Conservation (phyloP, 2,113 vertebrate species). For the Pteruthius melanotis region DNA sequence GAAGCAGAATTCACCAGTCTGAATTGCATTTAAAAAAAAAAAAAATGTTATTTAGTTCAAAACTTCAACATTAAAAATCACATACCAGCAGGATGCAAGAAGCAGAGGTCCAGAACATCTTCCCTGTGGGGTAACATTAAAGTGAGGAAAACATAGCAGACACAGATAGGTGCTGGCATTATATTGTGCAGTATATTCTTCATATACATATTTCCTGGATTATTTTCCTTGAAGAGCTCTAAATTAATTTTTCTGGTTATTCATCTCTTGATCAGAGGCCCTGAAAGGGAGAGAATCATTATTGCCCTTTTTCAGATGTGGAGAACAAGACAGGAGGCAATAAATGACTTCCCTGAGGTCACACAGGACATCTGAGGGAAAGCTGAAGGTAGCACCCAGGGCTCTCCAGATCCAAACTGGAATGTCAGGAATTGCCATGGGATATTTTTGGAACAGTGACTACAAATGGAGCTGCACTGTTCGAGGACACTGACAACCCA, state of each 20-base stretch:
- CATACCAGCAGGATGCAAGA: not conserved
- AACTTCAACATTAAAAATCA: not conserved
- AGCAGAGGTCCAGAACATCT: not conserved
- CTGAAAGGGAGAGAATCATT: not conserved
- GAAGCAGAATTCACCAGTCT: not conserved
- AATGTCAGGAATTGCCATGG: fast-evolving
- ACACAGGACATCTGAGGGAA: not conserved
- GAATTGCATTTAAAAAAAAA: not conserved
- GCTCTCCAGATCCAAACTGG: not conserved
- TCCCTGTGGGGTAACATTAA: not conserved
- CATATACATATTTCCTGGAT: not conserved
- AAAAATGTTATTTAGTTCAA: not conserved
- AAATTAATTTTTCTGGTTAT: not conserved
- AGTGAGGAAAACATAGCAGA: not conserved
- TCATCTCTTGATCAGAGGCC: not conserved
- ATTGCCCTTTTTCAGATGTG: not conserved
- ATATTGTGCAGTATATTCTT: not conserved
- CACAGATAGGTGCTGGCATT: not conserved
- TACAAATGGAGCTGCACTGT: not conserved
- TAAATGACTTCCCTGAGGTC: not conserved
- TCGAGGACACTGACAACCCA: not conserved
- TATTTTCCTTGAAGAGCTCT: not conserved
- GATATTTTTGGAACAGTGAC: not conserved
- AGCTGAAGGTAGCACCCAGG: not conserved
- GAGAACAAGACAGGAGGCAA: not conserved